These are phyloP conservation scores for Unio delphinus DNA, from an alignment of 2,888 invertebrate species.

Conservation along the genomic window DNA sequence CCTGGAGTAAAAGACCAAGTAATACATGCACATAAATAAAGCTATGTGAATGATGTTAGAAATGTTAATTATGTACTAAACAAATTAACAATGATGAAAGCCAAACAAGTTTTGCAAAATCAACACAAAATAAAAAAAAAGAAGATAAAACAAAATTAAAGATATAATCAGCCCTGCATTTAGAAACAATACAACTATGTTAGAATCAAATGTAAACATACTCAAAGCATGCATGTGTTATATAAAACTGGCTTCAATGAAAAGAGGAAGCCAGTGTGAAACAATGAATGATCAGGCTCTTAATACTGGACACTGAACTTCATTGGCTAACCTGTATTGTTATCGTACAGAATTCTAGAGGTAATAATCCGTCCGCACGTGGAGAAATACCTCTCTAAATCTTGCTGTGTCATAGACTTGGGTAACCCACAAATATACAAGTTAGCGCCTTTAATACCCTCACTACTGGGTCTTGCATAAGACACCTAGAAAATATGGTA, in stretches of 20 bases:
- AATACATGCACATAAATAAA: too few relatives aligned
- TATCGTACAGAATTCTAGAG: conserved; percentile 72
- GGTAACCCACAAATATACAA: conserved; percentile 72
- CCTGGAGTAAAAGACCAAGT: too few relatives aligned
- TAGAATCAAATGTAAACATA: conserved; percentile 7
- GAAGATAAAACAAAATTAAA: background rate
- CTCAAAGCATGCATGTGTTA: conserved; percentile 1
- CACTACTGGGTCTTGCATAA: conserved; percentile 72
- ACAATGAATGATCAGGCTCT: conserved; percentile 19
- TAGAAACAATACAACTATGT: conserved; percentile 2
- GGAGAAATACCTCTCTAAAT: conserved; percentile 71
- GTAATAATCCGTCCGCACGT: conserved; percentile 72
- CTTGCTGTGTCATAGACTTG: conserved; percentile 70
- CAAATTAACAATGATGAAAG: too few relatives aligned
- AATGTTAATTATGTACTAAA: too few relatives aligned
- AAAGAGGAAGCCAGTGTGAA: conserved; percentile 10
- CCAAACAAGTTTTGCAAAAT: conserved; percentile 4
- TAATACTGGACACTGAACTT: too few relatives aligned
- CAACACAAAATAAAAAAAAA: conserved; percentile 1
- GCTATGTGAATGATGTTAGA: too few relatives aligned
- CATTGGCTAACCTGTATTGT: conserved; percentile 68
- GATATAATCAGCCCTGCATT: conserved; percentile 9
- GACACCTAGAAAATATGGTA: conserved; percentile 68
- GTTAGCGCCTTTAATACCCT: conserved; percentile 72
- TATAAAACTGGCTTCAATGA: background rate